Base-by-base conservation (phyloP, 2,797 vertebrate species). In the Eidolon dupreanum region DNA sequence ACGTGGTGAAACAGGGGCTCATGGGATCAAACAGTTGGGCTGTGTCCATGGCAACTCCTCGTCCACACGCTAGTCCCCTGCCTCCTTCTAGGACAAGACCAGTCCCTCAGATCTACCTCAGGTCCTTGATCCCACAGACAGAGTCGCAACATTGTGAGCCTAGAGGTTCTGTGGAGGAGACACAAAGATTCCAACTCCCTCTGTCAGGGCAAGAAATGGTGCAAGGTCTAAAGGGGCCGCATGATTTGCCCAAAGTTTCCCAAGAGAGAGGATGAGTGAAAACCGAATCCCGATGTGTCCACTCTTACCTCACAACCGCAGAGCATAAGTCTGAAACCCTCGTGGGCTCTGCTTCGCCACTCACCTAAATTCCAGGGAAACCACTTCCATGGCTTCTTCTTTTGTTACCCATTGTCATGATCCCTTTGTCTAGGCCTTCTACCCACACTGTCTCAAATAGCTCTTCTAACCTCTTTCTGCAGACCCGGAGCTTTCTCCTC, bases 11-110 rank as follows among this genome's bases (percentile, higher is more conserved):
- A 88, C 51, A 8, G 75, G 55, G 84, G 90, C 95, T 95, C 84
- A 7, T 0, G 11, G 95, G 94, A 96, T 97, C 94, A 90, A 97
- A 96, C 55, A 95, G 84, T 94, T 83, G 81, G 73, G 92, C 57
- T 0, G 19, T 51, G 51, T 74, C 93, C 90, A 57, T 79, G 61
- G 87, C 36, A 92, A 97, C 63, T 0, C 53, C 68, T 0, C 41
- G 17, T 53, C 71, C 65, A 28, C 5, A 13, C 11, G 77, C 77
- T 70, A 61, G 28, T 65, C 57, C 36, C 74, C 38, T 73, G n/a
- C 17, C 43, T 78, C 55, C 43, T 95, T 74, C 68, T 36, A 66
- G 61, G 68, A 57, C 36, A 78, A 61, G 59, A 33, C 55, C 43
- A 65, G 46, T 81, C 55, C 86, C 74, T 90, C 41, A 4, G 12